Percentiles rank a stretch among this genome's conserved stretches.
Conservation (phyloP, 2,888 invertebrate genomes). For the Amorpha juglandis region DNA sequence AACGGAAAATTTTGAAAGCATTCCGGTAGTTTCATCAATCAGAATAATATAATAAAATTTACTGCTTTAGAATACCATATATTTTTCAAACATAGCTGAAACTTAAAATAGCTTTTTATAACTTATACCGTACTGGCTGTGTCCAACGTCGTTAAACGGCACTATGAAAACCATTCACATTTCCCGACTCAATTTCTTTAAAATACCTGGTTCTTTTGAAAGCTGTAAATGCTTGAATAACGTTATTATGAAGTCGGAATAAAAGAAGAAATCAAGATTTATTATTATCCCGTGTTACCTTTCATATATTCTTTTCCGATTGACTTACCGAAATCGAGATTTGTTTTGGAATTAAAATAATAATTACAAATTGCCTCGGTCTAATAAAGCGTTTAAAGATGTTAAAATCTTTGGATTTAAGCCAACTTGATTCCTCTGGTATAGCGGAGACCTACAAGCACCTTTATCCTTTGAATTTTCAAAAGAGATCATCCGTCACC, state of each 20-base stretch:
- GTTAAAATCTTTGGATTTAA: not conserved
- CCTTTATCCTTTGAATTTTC: too few species aligned
- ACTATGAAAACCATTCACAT: slow-evolving; percentile 12
- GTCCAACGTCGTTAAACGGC: slow-evolving; percentile 1
- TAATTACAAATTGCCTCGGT: not conserved
- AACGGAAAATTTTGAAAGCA: too few species aligned
- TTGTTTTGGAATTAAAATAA: not conserved
- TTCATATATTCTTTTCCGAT: not conserved
- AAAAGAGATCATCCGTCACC: too few species aligned
- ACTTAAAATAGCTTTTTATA: not conserved
- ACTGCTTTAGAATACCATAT: not conserved
- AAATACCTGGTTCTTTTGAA: not conserved
- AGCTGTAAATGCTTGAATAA: not conserved
- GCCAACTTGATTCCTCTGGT: not conserved
- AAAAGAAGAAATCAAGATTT: not conserved
- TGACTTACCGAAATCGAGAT: not conserved
- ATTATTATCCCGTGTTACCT: not conserved
- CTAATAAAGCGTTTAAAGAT: not conserved
- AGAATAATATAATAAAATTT: not conserved
- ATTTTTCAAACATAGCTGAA: not conserved
- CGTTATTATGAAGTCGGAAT: not conserved
- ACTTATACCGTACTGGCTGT: slow-evolving; percentile 4
- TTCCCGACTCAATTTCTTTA: slow-evolving; percentile 5
- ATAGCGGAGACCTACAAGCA: too few species aligned
- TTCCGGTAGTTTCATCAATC: not conserved